Base-by-base conservation (phyloP, 2,797 vertebrate species). In the Pyrrhura leucotis region DNA sequence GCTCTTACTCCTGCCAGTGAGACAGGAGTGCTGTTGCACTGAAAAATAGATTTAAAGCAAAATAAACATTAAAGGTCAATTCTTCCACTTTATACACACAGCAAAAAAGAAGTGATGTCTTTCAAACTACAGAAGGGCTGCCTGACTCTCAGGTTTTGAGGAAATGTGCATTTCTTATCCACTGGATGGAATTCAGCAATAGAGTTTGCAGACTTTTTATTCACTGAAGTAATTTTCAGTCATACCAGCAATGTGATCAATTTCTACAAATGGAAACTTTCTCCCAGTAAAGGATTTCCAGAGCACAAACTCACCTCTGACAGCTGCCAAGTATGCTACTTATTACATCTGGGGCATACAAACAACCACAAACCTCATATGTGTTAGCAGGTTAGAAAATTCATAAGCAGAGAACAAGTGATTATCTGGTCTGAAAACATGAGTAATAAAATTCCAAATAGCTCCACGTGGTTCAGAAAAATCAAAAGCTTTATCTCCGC, bases 401-500 rank as follows among this genome's bases (percentile, higher is more conserved):
- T 75, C 18, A 4, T 39, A 53, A 80, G 40, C n/a, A 84, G 68
- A 61, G 79, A 62, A 62, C 2, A 3, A 9, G 25, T 19, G 26
- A 72, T 75, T 26, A 66, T 23, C 29, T 45, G 29, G 40, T 48
- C 47, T 66, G 58, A 88, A 88, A 90, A 88, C 9, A 37, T 1
- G 8, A 61, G 47, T 7, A 76, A 76, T 40, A 66, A 29, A 65
- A 76, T 80, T 75, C 91, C 72, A 89, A 59, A 87, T 37, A 92
- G 67, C 61, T 77, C 50, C 78, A 86, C 18, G 14, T 58, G 15
- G 56, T 63, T 97, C 86, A 92, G 50, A 81, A 84, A 82, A 96
- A 85, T 89, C 66, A 89, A 95, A 95, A 96, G 85, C 63, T 79
- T 95, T 90, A 91, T 82, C 89, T 88, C 80, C 75, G 50, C 75